A percentile compares a stretch with the other conserved stretches of the same genome.
Evolutionary conservation across 2,797 vertebrate species (phyloP).

Genomic region (Centroberyx gerrardi): DNA sequence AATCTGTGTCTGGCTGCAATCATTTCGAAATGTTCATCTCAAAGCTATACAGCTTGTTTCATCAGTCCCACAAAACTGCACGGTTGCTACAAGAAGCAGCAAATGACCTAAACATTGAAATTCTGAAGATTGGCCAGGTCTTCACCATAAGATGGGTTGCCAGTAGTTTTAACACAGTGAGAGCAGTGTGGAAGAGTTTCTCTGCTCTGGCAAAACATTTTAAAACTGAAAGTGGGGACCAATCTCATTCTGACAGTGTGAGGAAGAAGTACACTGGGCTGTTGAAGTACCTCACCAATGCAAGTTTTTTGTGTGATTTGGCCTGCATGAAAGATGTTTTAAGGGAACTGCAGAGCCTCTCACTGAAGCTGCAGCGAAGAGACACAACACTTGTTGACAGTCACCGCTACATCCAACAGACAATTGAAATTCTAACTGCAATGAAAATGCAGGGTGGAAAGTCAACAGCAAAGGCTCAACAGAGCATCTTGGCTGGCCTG

Average conservation of each 20-base stretch:
- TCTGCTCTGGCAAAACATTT: neutral
- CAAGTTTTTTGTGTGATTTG: no score
- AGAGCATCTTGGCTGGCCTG: slow-evolving; percentile 19
- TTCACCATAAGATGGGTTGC: slow-evolving; percentile 25
- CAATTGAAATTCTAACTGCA: slow-evolving; percentile 12
- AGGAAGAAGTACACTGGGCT: slow-evolving; percentile 23
- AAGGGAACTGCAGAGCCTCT: slow-evolving; percentile 26
- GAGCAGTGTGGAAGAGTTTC: slow-evolving; percentile 2
- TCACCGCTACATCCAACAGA: slow-evolving; percentile 18
- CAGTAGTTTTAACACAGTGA: slow-evolving; percentile 24
- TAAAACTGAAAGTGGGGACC: slow-evolving; percentile 6
- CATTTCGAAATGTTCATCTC: no score
- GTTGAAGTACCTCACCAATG: no score
- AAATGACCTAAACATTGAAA: no score
- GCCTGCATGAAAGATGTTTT: no score
- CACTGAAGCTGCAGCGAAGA: slow-evolving; percentile 34
- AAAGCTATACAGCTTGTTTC: no score
- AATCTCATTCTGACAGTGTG: slow-evolving; percentile 5
- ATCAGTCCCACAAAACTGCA: neutral
- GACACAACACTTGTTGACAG: slow-evolving; percentile 17
- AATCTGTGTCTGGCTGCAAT: slow-evolving; percentile 1
- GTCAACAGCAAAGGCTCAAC: slow-evolving; percentile 22
- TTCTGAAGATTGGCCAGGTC: neutral
- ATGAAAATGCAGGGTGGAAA: slow-evolving; percentile 18
- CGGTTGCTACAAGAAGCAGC: neutral